phyloP scores from a whole-genome alignment of 2,797 vertebrate genomes.

The Tolypeutes matacus region DNA sequence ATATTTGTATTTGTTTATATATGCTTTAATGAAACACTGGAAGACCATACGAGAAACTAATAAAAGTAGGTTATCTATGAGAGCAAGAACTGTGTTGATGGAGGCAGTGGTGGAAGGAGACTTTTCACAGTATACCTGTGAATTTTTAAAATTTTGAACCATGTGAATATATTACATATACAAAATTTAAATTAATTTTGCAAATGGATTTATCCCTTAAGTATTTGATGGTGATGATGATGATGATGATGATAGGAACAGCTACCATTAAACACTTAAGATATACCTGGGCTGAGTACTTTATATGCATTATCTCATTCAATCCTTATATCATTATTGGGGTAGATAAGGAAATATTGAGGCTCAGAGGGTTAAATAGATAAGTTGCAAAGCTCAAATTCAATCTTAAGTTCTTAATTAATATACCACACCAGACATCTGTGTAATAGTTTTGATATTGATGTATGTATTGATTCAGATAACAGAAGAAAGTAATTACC shows the following conservation, averaged over 20 bases:
- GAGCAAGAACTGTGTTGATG: background rate
- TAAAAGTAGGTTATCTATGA: background rate
- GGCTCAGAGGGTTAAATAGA: background rate
- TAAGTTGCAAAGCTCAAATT: constrained; percentile 28
- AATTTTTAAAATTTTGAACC: background rate
- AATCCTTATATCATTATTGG: background rate
- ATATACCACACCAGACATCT: background rate
- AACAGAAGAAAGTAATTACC: constrained; percentile 86
- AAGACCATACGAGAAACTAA: background rate
- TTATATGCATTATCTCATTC: background rate
- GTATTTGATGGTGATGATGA: background rate
- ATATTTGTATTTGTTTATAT: constrained; percentile 2
- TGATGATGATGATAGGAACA: background rate
- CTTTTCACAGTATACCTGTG: background rate
- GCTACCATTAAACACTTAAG: constrained; percentile 3
- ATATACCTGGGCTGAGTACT: background rate
- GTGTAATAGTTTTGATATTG: background rate
- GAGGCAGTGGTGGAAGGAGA: background rate
- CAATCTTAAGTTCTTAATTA: background rate
- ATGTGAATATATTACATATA: constrained; percentile 15
- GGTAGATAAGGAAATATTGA: background rate
- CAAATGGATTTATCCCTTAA: constrained; percentile 35
- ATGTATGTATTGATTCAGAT: background rate
- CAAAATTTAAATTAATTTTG: constrained; percentile 4
- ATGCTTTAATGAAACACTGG: background rate